phyloP scores from a whole-genome alignment of 2,888 invertebrate genomes.

The Nephrotoma guestfalica region DNA sequence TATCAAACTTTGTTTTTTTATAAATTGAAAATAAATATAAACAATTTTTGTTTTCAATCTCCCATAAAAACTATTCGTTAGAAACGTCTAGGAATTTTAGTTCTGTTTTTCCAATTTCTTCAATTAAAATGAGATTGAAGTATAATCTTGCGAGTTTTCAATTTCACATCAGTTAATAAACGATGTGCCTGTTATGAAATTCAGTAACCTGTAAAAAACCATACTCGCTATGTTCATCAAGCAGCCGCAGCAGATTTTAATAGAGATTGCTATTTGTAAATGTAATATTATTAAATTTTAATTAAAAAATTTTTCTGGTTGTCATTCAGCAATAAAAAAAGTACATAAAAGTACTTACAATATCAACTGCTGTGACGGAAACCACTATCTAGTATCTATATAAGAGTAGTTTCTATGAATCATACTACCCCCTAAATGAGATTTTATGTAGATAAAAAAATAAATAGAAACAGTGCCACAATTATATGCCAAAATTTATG shows the following conservation, averaged over 20 bases:
- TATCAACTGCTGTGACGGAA: background rate
- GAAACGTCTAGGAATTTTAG: background rate
- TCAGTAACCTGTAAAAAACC: too few species aligned
- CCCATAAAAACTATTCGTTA: background rate
- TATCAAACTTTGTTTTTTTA: background rate
- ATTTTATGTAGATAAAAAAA: background rate
- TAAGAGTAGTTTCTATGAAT: too few species aligned
- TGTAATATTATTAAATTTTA: background rate
- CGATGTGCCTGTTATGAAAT: too few species aligned
- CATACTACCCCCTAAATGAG: too few species aligned
- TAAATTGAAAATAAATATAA: background rate
- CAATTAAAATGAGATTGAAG: too few species aligned
- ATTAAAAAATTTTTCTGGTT: background rate
- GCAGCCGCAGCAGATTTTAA: background rate
- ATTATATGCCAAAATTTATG: background rate
- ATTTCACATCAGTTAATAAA: too few species aligned
- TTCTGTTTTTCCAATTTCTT: background rate
- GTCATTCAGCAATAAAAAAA: background rate
- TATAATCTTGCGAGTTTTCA: too few species aligned
- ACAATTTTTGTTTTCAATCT: background rate
- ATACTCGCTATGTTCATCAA: too few species aligned
- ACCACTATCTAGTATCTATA: background rate
- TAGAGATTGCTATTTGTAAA: background rate
- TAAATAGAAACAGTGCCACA: background rate
- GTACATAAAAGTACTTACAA: background rate